These are phyloP conservation scores for Urosaurus nigricauda DNA, from an alignment of 2,797 vertebrate species.

Conservation along the genomic window DNA sequence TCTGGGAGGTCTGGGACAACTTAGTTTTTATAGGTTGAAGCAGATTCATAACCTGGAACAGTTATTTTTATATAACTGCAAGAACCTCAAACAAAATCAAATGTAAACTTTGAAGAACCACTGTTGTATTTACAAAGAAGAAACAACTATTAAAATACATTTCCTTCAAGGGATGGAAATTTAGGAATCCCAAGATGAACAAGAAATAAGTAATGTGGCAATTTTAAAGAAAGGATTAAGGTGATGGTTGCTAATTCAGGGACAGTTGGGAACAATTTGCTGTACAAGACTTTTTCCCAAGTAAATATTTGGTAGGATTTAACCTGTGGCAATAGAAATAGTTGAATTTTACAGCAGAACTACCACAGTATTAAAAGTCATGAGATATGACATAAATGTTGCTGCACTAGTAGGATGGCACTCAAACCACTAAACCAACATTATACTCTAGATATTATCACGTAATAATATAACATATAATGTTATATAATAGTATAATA, in stretches of 20 bases:
- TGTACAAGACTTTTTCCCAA: not conserved
- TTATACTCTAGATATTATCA: too few species aligned
- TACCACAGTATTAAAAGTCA: not conserved
- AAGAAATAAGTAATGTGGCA: not conserved
- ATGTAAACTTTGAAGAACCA: not conserved
- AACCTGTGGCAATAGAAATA: not conserved
- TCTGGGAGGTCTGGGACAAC: too few species aligned
- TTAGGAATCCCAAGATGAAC: not conserved
- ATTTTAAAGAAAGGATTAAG: slow-evolving; percentile 8
- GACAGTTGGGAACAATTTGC: not conserved
- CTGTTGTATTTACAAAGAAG: not conserved
- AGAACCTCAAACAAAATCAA: not conserved
- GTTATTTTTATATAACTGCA: not conserved
- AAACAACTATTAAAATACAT: slow-evolving; percentile 1
- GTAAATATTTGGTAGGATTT: not conserved
- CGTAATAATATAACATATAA: too few species aligned
- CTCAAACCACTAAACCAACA: too few species aligned
- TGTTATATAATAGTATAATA: too few species aligned
- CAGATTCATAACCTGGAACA: not conserved
- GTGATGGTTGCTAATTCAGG: not conserved
- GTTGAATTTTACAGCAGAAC: not conserved
- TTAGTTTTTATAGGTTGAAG: too few species aligned
- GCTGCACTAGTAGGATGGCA: too few species aligned
- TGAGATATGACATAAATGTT: too few species aligned
- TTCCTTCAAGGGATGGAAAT: not conserved